Percentiles rank a stretch among this genome's conserved stretches.
These are phyloP conservation scores for Balearica regulorum DNA, from an alignment of 2,797 vertebrate genomes.

Conservation along the genomic window DNA sequence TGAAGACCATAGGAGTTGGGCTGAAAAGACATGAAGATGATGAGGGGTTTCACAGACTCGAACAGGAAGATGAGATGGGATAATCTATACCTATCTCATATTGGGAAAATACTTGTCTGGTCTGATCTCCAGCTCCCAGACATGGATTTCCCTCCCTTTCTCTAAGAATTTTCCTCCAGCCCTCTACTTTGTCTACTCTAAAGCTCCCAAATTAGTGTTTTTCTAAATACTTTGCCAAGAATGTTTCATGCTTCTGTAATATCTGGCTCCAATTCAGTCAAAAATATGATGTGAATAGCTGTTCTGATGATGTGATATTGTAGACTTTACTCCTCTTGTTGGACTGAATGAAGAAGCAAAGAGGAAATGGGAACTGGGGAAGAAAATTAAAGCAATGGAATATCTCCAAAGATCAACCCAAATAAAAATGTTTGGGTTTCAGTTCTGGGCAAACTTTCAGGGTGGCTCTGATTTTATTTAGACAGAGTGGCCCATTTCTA, in stretches of 20 bases:
- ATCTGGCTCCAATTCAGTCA: neutral
- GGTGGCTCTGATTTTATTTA: neutral
- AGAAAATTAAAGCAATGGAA: neutral
- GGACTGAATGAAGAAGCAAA: neutral
- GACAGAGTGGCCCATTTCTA: neutral
- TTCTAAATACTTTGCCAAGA: neutral
- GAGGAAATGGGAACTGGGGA: neutral
- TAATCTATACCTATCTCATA: neutral
- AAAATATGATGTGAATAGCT: neutral
- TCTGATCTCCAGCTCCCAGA: neutral
- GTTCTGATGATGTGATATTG: neutral
- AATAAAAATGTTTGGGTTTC: neutral
- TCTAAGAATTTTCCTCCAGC: neutral
- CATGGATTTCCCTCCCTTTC: neutral
- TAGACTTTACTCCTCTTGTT: neutral
- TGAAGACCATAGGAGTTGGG: neutral
- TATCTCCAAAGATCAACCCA: neutral
- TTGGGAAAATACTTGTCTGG: neutral
- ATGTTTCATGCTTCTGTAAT: neutral
- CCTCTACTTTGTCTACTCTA: neutral
- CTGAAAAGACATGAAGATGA: neutral
- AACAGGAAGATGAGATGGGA: neutral
- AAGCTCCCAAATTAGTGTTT: neutral
- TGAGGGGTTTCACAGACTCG: neutral
- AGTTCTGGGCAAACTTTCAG: constrained; percentile 22